phyloP scores from a whole-genome alignment of 2,797 vertebrate genomes.

The Hippopotamyrus pictus region DNA sequence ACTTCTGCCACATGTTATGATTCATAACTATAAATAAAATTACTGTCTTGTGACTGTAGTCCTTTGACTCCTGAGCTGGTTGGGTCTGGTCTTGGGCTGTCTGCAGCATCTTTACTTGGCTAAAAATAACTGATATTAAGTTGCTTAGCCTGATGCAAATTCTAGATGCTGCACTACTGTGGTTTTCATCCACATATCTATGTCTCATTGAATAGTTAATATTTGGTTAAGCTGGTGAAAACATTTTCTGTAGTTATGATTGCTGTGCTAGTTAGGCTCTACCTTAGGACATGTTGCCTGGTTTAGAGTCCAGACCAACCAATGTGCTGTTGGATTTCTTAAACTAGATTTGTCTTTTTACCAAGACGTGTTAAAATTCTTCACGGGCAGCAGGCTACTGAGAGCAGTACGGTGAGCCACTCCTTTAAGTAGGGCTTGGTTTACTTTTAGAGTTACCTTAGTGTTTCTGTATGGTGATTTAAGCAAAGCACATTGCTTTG shows the following conservation, averaged over 20 bases:
- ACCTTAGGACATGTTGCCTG: background rate
- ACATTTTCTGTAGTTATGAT: background rate
- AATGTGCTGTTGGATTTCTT: background rate
- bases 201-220: background rate
- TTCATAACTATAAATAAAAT: background rate
- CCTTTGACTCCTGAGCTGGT: background rate
- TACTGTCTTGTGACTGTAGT: background rate
- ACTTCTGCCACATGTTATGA: background rate
- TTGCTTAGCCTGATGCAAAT: background rate
- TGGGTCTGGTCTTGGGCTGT: background rate
- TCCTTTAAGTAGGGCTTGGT: background rate
- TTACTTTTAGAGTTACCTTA: background rate
- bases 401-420: background rate
- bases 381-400: background rate
- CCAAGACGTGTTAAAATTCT: background rate
- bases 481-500: background rate
- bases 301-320: background rate
- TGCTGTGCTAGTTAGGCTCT: background rate
- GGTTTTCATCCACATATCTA: background rate
- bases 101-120: background rate
- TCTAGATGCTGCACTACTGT: background rate
- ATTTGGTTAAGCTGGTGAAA: background rate
- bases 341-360: background rate
- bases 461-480: background rate
- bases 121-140: background rate